A percentile compares a stretch with the other conserved stretches of the same genome.
phyloP scores from a whole-genome alignment of 2,113 vertebrate species.

The Lagopus muta region DNA sequence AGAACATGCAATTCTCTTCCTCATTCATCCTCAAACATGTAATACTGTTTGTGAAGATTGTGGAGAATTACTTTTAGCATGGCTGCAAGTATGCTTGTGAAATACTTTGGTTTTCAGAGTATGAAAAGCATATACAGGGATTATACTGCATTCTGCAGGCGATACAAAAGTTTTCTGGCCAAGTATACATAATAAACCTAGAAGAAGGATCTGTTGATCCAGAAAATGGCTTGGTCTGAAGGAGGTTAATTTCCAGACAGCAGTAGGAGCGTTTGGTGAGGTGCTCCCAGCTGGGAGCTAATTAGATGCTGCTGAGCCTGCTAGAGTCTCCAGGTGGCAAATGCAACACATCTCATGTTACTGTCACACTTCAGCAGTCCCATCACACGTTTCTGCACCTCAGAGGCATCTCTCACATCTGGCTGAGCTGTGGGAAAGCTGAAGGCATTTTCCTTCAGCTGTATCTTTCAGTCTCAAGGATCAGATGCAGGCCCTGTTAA shows the following conservation, averaged over 20 bases:
- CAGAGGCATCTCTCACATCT: background rate
- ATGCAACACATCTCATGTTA: background rate
- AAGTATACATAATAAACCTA: background rate
- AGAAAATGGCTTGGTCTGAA: background rate
- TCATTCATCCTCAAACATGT: background rate
- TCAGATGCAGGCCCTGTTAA: background rate
- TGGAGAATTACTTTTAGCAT: background rate
- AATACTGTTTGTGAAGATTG: background rate
- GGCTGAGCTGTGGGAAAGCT: constrained; percentile 1
- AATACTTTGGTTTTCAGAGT: background rate
- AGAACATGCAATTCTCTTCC: background rate
- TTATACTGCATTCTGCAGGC: constrained; percentile 10
- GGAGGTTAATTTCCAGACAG: constrained; percentile 1
- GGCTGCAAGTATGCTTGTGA: background rate
- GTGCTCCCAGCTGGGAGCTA: background rate
- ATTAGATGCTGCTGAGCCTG: constrained; percentile 6
- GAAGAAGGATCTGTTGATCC: background rate
- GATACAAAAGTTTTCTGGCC: background rate
- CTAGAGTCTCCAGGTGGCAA: constrained; percentile 1
- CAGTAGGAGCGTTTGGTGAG: background rate
- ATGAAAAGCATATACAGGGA: background rate
- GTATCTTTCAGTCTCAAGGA: background rate
- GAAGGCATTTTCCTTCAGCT: constrained; percentile 11
- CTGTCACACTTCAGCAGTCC: background rate
- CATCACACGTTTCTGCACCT: background rate